Conservation (phyloP, 2,113 vertebrate genomes). For the Turdus rufiventris region DNA sequence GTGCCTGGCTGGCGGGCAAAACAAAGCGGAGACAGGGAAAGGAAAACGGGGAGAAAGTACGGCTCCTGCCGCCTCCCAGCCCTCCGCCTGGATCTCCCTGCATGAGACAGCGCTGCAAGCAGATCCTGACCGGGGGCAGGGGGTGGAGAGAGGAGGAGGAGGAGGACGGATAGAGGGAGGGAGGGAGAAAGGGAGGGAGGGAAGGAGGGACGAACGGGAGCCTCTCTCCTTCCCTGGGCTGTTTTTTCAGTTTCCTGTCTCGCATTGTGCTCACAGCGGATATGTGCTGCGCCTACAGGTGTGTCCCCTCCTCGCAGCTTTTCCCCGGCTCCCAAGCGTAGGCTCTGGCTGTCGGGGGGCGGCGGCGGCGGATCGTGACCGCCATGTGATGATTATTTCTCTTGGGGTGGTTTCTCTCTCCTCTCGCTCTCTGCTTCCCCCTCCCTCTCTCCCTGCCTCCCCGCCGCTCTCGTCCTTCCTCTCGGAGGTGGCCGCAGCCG, state of each 20-base stretch:
- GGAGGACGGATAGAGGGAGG: background rate
- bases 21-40: background rate
- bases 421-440: background rate
- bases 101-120: background rate
- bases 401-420: background rate
- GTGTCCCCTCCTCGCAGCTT: slow-evolving; percentile 60
- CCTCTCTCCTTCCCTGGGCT: slow-evolving; percentile 41
- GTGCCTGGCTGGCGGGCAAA: background rate
- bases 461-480: background rate
- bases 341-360: slow-evolving; percentile 12
- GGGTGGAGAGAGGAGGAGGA: slow-evolving; percentile 14
- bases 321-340: background rate
- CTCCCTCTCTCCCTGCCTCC: background rate
- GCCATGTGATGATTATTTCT: slow-evolving; percentile 39
- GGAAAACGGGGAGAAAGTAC: slow-evolving; percentile 1
- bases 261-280: slow-evolving; percentile 68
- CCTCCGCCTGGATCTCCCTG: background rate
- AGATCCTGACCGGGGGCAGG: slow-evolving; percentile 25
- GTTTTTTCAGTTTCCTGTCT: slow-evolving; percentile 66
- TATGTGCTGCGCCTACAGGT: slow-evolving; percentile 73
- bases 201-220: slow-evolving; percentile 49
- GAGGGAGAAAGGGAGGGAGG: background rate
- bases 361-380: slow-evolving; percentile 7
- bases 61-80: background rate
- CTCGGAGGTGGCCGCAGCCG: slow-evolving; percentile 10